A percentile compares a stretch with the other conserved stretches of the same genome.
These are phyloP conservation scores for Xenotilapia leptura DNA, from an alignment of 2,113 vertebrate genomes.

Conservation along the genomic window DNA sequence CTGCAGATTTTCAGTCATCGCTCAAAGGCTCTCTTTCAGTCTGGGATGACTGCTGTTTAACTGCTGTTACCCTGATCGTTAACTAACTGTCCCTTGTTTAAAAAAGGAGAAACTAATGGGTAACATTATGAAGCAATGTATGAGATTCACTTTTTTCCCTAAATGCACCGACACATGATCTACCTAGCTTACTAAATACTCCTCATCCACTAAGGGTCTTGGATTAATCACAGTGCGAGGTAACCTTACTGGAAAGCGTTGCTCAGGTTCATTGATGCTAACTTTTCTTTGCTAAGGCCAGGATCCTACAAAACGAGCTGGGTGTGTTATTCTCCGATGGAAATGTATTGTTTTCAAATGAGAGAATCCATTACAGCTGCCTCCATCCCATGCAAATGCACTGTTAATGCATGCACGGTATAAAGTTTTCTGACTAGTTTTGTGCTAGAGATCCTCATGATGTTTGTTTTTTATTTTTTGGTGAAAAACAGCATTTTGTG, in stretches of 20 bases:
- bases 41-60: conserved; percentile 41
- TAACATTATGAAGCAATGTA: not conserved
- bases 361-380: not conserved
- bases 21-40: conserved; percentile 38
- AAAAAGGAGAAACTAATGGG: conserved; percentile 1
- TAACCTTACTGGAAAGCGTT: not conserved
- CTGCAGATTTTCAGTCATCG: not conserved
- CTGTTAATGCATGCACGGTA: conserved; percentile 22
- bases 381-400: not conserved
- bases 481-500: conserved; percentile 7
- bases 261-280: conserved; percentile 22
- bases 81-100: not conserved
- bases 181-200: not conserved
- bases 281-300: conserved; percentile 22
- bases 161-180: not conserved
- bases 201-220: not conserved
- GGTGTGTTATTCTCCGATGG: not conserved
- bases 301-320: not conserved
- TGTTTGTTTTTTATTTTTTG: not conserved
- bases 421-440: conserved; percentile 19
- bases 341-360: conserved; percentile 8
- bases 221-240: not conserved
- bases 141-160: not conserved
- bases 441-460: not conserved
- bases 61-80: conserved; percentile 17